phyloP scores from a whole-genome alignment of 2,113 vertebrate genomes.

The Delphinapterus leucas region DNA sequence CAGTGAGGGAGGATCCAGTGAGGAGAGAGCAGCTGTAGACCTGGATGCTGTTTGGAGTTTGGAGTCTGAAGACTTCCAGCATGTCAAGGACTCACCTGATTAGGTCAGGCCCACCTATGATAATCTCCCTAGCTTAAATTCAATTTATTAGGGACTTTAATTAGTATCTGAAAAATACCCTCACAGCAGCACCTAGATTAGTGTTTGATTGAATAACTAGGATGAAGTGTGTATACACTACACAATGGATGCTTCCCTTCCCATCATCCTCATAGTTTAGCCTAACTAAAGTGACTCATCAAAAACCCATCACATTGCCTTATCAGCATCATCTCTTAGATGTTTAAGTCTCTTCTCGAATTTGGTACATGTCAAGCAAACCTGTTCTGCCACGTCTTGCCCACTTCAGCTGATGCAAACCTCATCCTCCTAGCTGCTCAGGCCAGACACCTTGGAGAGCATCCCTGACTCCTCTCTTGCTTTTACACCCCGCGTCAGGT shows the following conservation, averaged over 20 bases:
- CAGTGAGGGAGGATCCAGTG: neutral
- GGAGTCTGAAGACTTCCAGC: neutral
- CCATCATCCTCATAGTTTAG: neutral
- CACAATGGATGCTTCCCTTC: neutral
- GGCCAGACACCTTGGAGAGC: neutral
- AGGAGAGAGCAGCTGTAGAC: neutral
- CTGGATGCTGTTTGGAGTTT: neutral
- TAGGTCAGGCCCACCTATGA: neutral
- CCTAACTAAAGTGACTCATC: neutral
- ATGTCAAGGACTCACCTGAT: neutral
- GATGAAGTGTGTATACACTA: neutral
- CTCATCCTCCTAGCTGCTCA: neutral
- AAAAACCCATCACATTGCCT: neutral
- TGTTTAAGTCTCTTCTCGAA: neutral
- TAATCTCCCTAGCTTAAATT: neutral
- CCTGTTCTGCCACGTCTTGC: neutral
- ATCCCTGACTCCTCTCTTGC: neutral
- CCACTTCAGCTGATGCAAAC: neutral
- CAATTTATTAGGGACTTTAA: neutral
- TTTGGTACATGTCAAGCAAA: neutral
- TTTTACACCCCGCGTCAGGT: neutral
- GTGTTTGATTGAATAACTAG: neutral
- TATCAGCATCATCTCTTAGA: neutral
- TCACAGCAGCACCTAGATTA: neutral
- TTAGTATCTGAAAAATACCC: neutral